Evolutionary conservation across 2,113 vertebrate genomes (phyloP).

Genomic region (Holacanthus passer): DNA sequence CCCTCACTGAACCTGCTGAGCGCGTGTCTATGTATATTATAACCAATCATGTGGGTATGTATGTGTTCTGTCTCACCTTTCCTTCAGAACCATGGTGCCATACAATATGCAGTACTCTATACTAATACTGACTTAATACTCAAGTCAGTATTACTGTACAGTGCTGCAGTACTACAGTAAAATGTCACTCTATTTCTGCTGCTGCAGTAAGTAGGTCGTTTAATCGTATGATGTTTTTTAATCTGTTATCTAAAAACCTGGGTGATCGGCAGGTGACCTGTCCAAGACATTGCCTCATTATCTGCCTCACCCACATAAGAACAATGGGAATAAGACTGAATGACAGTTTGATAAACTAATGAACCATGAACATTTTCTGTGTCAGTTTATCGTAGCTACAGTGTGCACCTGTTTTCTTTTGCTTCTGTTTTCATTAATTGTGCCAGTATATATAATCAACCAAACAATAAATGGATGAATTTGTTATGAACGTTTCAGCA

Average conservation of each 20-base stretch:
- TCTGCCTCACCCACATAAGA: neutral
- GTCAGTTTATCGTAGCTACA: no score
- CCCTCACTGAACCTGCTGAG: slow-evolving; percentile 48
- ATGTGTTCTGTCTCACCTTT: neutral
- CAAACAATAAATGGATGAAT: neutral
- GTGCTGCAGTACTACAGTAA: no score
- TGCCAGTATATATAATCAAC: neutral
- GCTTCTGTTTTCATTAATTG: neutral
- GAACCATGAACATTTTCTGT: no score
- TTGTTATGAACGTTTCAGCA: neutral
- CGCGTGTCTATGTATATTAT: slow-evolving; percentile 35
- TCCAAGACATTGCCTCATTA: neutral
- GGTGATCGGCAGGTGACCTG: slow-evolving; percentile 11
- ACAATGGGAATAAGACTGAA: neutral
- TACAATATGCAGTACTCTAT: neutral
- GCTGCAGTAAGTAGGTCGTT: slow-evolving; percentile 1
- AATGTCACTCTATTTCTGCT: neutral
- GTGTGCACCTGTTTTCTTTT: neutral
- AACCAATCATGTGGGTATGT: slow-evolving; percentile 5
- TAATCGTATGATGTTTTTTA: slow-evolving; percentile 7
- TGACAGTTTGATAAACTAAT: neutral
- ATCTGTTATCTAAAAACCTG: slow-evolving; percentile 26
- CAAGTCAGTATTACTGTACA: no score
- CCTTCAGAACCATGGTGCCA: neutral
- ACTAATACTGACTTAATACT: neutral